These are phyloP conservation scores for Ceyx margarethae DNA, from an alignment of 2,113 vertebrate genomes.

Conservation along the genomic window DNA sequence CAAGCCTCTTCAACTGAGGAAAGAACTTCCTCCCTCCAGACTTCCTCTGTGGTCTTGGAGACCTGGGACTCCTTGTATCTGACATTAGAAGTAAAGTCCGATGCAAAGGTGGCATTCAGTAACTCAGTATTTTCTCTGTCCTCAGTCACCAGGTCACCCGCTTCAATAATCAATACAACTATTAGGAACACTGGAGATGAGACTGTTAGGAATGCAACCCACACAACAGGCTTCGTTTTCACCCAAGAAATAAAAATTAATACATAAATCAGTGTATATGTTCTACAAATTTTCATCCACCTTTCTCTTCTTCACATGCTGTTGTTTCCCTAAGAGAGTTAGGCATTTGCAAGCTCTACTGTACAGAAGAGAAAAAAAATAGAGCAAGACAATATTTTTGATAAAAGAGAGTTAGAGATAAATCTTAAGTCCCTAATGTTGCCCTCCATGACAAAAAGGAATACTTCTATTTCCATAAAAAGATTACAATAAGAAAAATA, in stretches of 20 bases:
- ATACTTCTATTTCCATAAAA: slow-evolving; percentile 15
- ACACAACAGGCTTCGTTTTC: neutral
- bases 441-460: neutral
- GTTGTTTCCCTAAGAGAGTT: neutral
- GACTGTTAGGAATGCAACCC: neutral
- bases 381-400: neutral
- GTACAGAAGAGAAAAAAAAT: neutral
- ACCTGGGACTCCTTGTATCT: too few relatives aligned
- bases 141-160: too few relatives aligned
- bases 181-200: neutral
- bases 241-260: neutral
- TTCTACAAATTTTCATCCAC: neutral
- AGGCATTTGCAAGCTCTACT: neutral
- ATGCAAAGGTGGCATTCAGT: too few relatives aligned
- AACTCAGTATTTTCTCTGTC: too few relatives aligned
- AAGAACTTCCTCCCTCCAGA: too few relatives aligned
- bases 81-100: too few relatives aligned
- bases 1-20: too few relatives aligned
- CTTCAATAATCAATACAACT: neutral
- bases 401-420: neutral
- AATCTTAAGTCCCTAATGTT: slow-evolving; percentile 31
- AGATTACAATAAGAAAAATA: neutral
- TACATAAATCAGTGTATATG: neutral
- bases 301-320: neutral
- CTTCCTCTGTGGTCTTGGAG: too few relatives aligned